Base-by-base conservation (phyloP, 2,797 vertebrate genomes). In the Neostethus bicornis region DNA sequence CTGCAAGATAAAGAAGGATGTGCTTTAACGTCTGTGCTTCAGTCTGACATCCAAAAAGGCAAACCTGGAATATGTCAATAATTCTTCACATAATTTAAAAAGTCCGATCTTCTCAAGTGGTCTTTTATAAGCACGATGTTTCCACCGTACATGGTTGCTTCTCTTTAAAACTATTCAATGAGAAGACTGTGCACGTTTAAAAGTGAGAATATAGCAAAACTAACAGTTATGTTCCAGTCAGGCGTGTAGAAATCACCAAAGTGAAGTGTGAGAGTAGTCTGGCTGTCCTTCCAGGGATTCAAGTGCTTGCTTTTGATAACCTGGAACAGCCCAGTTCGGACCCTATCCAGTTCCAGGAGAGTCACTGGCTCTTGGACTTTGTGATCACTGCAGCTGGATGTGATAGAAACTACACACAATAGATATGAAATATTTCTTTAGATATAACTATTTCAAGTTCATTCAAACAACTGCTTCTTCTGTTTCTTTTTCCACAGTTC, bases 221-320 rank as follows among this genome's bases (percentile, higher is more conserved):
- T 26, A 51, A 26, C 26, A 53, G 49, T 63, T 64, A 9, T 69
- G 60, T 66, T 77, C 68, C 57, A 9, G 75, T 69, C 57, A 47
- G 17, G 56, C 57, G 35, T 26, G n/a, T 48, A 41, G 26, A 31
- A 60, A 26, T 70, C 57, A 28, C 39, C 10, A 24, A 50, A 57
- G 58, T 37, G 3, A 20, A 56, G 35, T 35, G 38, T 35, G 47
- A 57, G 59, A 51, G 45, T 51, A 20, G 16, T 61, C 65, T 10
- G 56, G 64, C 53, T 48, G 45, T 75, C 54, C 39, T 78, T 66
- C 43, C 61, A 73, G 51, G 16, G 45, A 26, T 53, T 61, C 80
- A 88, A 85, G 84, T 86, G 81, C 83, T 86, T 59, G 56, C 62
- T 81, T n/a, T 46, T 65, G 52, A 59, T 62, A 56, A 51, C 55